A percentile compares a stretch with the other conserved stretches of the same genome.
These are phyloP conservation scores for Scolopax rusticola DNA, from an alignment of 2,797 vertebrate species.

Conservation along the genomic window DNA sequence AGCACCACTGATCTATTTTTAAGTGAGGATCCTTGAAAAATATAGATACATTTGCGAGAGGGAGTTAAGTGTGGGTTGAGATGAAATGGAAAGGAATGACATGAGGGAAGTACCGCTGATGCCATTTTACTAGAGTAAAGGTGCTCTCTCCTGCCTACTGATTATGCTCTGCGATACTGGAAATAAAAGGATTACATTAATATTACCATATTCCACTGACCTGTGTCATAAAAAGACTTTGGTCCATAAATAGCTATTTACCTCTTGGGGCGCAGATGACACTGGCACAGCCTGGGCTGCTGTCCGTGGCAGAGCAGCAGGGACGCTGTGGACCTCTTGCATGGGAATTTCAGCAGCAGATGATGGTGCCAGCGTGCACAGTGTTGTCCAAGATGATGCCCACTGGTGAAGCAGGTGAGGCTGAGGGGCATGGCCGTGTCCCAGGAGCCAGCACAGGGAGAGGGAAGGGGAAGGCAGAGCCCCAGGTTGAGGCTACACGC, in stretches of 20 bases:
- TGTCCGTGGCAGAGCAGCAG: accelerated
- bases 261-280: not conserved
- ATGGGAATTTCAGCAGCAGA: accelerated
- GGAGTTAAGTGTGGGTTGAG: not conserved
- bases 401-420: accelerated
- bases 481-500: not conserved
- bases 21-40: conserved; percentile 38
- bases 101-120: not conserved
- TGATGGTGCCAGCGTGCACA: accelerated
- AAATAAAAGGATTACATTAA: not conserved
- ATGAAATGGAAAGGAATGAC: conserved; percentile 34
- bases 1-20: conserved; percentile 45
- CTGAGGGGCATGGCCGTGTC: not conserved
- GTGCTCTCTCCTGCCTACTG: not conserved
- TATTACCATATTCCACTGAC: not conserved
- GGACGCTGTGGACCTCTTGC: too few relatives aligned
- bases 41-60: not conserved
- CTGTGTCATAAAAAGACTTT: conserved; percentile 25
- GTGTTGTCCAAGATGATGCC: not conserved
- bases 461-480: not conserved
- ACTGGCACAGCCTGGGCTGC: not conserved
- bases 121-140: conserved; percentile 2
- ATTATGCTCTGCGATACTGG: not conserved
- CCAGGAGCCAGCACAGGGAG: not conserved
- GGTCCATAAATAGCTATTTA: not conserved